These are phyloP conservation scores for Pseudococcus longispinus DNA, from an alignment of 2,888 invertebrate genomes.

Conservation along the genomic window DNA sequence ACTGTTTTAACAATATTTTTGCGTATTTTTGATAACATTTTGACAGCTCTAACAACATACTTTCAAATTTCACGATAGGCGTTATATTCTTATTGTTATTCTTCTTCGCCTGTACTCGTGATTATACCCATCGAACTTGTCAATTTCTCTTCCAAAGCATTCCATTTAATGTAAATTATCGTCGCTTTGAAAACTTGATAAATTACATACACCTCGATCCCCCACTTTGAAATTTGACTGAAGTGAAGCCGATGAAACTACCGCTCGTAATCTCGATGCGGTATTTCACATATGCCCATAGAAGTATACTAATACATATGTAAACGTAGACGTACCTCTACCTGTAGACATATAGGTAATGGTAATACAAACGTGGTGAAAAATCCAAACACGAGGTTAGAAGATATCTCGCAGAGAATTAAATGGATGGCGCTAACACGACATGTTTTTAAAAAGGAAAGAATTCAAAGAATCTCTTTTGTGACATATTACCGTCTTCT, in stretches of 20 bases:
- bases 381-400: slow-evolving; percentile 13
- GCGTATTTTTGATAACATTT: too few species aligned
- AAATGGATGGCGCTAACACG: slow-evolving; percentile 47
- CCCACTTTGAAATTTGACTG: background rate
- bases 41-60: too few species aligned
- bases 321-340: background rate
- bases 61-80: too few species aligned
- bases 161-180: too few species aligned
- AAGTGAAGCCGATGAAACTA: background rate
- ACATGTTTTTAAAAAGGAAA: slow-evolving; percentile 38
- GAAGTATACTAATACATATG: background rate
- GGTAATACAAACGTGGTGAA: background rate
- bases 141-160: too few species aligned
- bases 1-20: too few species aligned
- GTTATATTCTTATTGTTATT: too few species aligned
- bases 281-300: background rate
- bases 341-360: background rate
- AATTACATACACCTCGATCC: background rate
- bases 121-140: too few species aligned
- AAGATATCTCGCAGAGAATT: slow-evolving; percentile 49
- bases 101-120: too few species aligned
- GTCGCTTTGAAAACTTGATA: background rate
- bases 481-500: slow-evolving; percentile 52
- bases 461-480: slow-evolving; percentile 49
- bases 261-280: background rate